Conservation (phyloP, 2,797 vertebrate genomes). For the Sebastiscus tertius region DNA sequence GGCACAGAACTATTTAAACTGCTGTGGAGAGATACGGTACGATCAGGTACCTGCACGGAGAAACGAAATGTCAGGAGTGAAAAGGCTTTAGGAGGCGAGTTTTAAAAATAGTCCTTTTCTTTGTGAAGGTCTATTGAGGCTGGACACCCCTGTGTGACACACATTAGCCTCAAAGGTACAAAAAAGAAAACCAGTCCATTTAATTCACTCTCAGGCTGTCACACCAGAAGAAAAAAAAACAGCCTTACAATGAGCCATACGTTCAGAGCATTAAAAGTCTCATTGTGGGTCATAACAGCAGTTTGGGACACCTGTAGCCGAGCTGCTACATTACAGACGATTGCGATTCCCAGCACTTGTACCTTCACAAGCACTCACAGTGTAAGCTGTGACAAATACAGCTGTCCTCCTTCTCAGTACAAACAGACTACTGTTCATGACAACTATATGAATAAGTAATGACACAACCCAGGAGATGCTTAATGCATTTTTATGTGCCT, state of each 20-base stretch:
- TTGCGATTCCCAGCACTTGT: constrained; percentile 47
- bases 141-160: constrained; percentile 34
- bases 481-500: constrained; percentile 57
- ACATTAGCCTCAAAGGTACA: constrained; percentile 37
- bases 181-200: background rate
- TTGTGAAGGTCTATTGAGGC: constrained; percentile 29
- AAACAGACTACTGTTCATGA: constrained; percentile 66
- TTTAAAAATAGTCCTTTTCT: constrained; percentile 58
- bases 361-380: constrained; percentile 31
- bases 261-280: background rate
- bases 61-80: constrained; percentile 60
- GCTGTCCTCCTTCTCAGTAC: constrained; percentile 53
- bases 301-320: constrained; percentile 40
- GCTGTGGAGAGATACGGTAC: constrained; percentile 13
- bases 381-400: constrained; percentile 63
- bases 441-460: constrained; percentile 75
- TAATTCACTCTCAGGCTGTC: constrained; percentile 6
- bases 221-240: background rate
- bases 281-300: constrained; percentile 31
- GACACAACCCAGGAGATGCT: constrained; percentile 39
- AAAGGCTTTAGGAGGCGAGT: constrained; percentile 37
- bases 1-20: constrained; percentile 22
- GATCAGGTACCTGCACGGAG: constrained; percentile 13
- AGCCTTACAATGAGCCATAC: background rate
- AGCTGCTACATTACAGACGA: constrained; percentile 19